These are phyloP conservation scores for Platypus cylindrus DNA, from an alignment of 2,888 invertebrate species.

Conservation along the genomic window DNA sequence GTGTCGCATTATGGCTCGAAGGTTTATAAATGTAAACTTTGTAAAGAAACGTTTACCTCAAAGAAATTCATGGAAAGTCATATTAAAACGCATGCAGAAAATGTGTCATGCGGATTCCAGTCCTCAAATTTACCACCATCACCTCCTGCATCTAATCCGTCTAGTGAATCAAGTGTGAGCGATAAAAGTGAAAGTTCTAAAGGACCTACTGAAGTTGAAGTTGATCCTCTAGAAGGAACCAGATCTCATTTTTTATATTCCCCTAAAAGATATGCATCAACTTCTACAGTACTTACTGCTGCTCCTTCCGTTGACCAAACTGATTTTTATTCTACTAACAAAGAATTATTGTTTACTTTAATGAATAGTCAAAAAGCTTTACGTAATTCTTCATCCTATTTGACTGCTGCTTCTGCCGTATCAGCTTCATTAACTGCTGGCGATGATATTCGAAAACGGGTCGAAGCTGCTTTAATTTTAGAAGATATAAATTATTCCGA, in stretches of 20 bases:
- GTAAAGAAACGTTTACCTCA: conserved; percentile 80
- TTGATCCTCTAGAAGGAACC: not conserved
- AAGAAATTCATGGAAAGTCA: conserved; percentile 86
- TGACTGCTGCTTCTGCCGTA: conserved; percentile 24
- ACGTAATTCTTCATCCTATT: conserved; percentile 23
- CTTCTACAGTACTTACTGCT: conserved; percentile 25
- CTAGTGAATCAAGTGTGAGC: conserved; percentile 27
- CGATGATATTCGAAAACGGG: conserved; percentile 45
- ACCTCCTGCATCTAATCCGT: conserved; percentile 31
- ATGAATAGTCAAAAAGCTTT: conserved; percentile 19
- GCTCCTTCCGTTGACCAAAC: conserved; percentile 36
- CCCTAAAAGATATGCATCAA: no score
- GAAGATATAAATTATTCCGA: conserved; percentile 33
- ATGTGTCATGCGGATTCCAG: conserved; percentile 28
- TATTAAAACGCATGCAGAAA: conserved; percentile 64
- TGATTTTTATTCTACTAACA: conserved; percentile 19
- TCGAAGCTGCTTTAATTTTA: conserved; percentile 49
- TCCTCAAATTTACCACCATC: conserved; percentile 39
- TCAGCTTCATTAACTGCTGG: conserved; percentile 35
- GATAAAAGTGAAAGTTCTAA: conserved; percentile 41
- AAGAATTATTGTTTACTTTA: conserved; percentile 29
- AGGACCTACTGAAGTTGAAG: no score
- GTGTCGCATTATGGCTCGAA: conserved; percentile 87
- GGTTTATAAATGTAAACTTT: conserved; percentile 84
- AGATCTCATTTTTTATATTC: no score